Base-by-base conservation (phyloP, 2,888 invertebrate species). In the Tetanocera ferruginea region DNA sequence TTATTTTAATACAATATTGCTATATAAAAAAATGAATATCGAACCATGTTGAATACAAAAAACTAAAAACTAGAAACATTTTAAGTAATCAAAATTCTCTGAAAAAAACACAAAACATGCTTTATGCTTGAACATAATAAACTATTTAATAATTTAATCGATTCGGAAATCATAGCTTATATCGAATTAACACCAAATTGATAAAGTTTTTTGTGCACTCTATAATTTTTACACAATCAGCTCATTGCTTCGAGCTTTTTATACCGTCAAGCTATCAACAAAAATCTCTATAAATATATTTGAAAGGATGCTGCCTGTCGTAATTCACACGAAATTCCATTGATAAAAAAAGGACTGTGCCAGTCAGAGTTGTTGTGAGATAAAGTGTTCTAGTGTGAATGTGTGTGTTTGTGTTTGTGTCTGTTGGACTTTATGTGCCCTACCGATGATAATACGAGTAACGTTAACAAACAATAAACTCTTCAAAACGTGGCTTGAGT, bases 281-380 rank as follows among this genome's bases (percentile, higher is more conserved):
- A 67, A 76, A 37, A n/a, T 11, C 67, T 60, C 57, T 67, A 84
- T 83, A 86, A 86, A 86, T 85, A 85, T 79, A 80, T 73, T 81
- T 28, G 77, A 77, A 70, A 80, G 81, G 79, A 78, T 77, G 78
- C 78, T 78, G 43, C 67, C 25, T 67, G 73, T 23, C 73, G n/a
- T 52, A 71, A 23, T 37, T 23, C n/a, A 25, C n/a, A 66, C 34
- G 19, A 51, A 75, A 66, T 43, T 43, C 43, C 43, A 43, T 43
- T 43, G 43, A 23, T 43, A 25, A 17, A 28, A 25, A 57, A 55
- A 23, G 72, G 60, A 55, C 72, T n/a, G 25, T 14, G 28, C 11
- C 37, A n/a, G 34, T 6, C 37, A n/a, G 34, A 8, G 52, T 52
- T 31, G 28, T 23, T 52, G 17, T 51, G 43, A 1, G 11, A 1